These are phyloP conservation scores for Columba guinea DNA, from an alignment of 2,797 vertebrate species.

Conservation along the genomic window DNA sequence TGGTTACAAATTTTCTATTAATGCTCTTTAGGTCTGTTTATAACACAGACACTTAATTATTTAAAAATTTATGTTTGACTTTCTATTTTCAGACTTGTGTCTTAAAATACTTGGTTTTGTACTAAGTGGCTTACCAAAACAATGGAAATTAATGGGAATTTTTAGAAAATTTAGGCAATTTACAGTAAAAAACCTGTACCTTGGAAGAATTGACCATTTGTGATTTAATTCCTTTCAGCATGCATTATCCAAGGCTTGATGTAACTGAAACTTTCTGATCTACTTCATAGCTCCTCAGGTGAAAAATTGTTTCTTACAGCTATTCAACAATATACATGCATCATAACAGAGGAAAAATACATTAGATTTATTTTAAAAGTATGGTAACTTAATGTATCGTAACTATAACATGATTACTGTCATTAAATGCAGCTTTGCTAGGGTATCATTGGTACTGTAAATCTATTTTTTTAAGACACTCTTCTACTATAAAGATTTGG, in stretches of 20 bases:
- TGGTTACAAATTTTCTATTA: neutral
- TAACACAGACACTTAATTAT: neutral
- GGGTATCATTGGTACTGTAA: neutral
- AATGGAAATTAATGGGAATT: neutral
- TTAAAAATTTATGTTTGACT: neutral
- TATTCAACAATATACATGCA: neutral
- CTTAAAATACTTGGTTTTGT: neutral
- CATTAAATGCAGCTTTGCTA: neutral
- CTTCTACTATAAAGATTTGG: neutral
- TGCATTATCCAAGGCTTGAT: neutral
- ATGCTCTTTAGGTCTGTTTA: neutral
- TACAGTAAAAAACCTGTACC: neutral
- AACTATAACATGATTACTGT: neutral
- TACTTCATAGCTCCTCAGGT: neutral
- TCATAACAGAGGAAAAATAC: neutral
- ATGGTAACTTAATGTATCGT: neutral
- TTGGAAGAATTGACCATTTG: neutral
- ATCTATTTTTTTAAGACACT: neutral
- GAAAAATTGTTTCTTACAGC: neutral
- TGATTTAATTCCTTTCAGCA: neutral
- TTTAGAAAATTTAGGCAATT: neutral
- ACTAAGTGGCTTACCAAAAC: neutral
- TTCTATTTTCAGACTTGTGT: neutral
- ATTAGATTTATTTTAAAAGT: neutral
- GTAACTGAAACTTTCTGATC: neutral